phyloP scores from a whole-genome alignment of 2,888 invertebrate genomes.

The Proisotoma minuta region DNA sequence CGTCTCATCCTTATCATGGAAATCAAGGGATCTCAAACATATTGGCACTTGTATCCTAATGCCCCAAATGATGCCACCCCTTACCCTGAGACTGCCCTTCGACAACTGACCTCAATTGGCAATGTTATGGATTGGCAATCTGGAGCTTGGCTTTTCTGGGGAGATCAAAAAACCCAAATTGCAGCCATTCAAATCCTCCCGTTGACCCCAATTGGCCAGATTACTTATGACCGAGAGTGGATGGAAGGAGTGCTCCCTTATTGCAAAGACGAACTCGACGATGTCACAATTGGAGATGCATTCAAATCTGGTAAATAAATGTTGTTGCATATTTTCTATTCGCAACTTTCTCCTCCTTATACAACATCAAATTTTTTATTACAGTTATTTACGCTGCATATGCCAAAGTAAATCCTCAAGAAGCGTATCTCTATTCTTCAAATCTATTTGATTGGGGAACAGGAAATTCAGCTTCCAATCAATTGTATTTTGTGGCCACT shows the following conservation, averaged over 20 bases:
- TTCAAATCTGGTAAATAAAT: slow-evolving; percentile 30
- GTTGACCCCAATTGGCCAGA: slow-evolving; percentile 38
- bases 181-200: slow-evolving; percentile 42
- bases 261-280: slow-evolving; percentile 31
- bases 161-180: slow-evolving; percentile 29
- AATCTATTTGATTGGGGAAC: slow-evolving; percentile 38
- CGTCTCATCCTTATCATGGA: slow-evolving; percentile 35
- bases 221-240: slow-evolving; percentile 33
- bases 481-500: slow-evolving; percentile 40
- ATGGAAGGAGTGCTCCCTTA: slow-evolving; percentile 34
- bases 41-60: slow-evolving; percentile 41
- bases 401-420: slow-evolving; percentile 36
- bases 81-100: slow-evolving; percentile 35
- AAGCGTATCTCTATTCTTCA: slow-evolving; percentile 31
- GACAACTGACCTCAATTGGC: slow-evolving; percentile 34
- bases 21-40: slow-evolving; percentile 31
- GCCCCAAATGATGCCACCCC: slow-evolving; percentile 19
- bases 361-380: background rate
- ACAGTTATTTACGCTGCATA: slow-evolving; percentile 36
- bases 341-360: background rate
- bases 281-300: slow-evolving; percentile 27
- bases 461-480: slow-evolving; percentile 41
- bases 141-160: slow-evolving; percentile 42
- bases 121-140: slow-evolving; percentile 38
- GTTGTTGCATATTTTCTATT: background rate